A percentile compares a stretch with the other conserved stretches of the same genome.
Conservation (phyloP, 2,113 vertebrate genomes). For the Ciconia stormi region DNA sequence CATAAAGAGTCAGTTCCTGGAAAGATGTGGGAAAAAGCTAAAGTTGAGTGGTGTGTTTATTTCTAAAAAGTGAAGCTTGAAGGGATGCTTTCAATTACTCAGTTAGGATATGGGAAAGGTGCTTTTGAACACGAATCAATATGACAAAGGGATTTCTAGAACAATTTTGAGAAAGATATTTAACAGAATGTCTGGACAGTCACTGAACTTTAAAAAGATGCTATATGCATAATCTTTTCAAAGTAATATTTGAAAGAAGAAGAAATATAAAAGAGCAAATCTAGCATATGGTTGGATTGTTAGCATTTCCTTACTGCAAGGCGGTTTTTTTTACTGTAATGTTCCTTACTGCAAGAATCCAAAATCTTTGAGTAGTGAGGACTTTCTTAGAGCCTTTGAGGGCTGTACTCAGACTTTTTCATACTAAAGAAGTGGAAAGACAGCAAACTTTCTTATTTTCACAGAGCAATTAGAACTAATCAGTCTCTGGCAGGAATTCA, state of each 20-base stretch:
- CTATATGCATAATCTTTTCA: neutral
- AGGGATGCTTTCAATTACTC: neutral
- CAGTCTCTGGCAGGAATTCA: neutral
- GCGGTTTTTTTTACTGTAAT: neutral
- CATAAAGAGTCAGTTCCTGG: neutral
- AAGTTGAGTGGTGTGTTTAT: neutral
- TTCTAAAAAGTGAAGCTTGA: neutral
- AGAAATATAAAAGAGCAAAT: slow-evolving; percentile 43
- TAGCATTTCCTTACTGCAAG: slow-evolving; percentile 19
- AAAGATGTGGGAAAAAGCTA: neutral
- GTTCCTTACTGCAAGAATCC: neutral
- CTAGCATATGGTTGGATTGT: slow-evolving; percentile 5
- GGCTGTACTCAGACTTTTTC: neutral
- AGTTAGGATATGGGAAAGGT: neutral
- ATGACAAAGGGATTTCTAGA: neutral
- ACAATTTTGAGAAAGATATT: neutral
- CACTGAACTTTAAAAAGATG: neutral
- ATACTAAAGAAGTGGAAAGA: neutral
- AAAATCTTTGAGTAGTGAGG: neutral
- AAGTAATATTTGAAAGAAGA: neutral
- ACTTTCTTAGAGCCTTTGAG: neutral
- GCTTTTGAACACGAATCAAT: neutral
- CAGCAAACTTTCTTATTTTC: neutral
- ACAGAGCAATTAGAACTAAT: neutral
- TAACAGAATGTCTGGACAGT: neutral